Base-by-base conservation (phyloP, 35 echinoderm and acorn worm genomes). In the Apostichopus parvimensis region DNA sequence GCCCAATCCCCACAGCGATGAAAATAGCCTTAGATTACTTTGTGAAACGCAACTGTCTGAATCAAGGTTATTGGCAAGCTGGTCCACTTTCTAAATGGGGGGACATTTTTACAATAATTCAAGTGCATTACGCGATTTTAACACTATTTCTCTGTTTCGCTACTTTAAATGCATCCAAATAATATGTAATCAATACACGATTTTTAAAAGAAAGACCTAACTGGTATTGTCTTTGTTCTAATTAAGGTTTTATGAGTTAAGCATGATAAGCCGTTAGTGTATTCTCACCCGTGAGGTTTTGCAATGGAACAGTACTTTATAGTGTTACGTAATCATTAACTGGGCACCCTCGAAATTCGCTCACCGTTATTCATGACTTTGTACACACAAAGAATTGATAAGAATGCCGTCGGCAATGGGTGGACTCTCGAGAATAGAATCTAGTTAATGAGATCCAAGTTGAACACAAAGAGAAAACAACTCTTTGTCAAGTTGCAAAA, bases 281-380 rank as follows among this genome's bases (percentile, higher is more conserved):
- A 85, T 66, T 17, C 17, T 22, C 18, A 11, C 83, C 55, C 58
- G 17, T 59, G n/a, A 53, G 23, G 5, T 5, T 28, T 11, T 5
- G 13, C 60, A 87, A 87, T 87, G 83, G 83, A 87, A 87, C 59
- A 87, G 17, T 23, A 58, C 83, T 17, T 57, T 59, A 21, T 24
- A 52, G 86, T 72, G 52, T 88, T 88, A 88, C 86, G 86, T 88
- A 88, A 88, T 73, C 23, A 68, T 25, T 73, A 54, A 64, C 86
- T 53, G 62, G 86, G 86, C 86, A 73, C 86, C 86, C 86, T 88
- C 45, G 61, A 88, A 68, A 66, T 21, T 71, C 57, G 57, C 86
- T 88, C 45, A 88, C 86, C 61, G 86, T 88, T 73, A 88, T 72
- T 88, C 86, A 88, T 88, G 86, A 88, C 86, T 88, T 88, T 88